phyloP scores from a whole-genome alignment of 2,888 invertebrate species.

The Dyspetes luteomarginatus region DNA sequence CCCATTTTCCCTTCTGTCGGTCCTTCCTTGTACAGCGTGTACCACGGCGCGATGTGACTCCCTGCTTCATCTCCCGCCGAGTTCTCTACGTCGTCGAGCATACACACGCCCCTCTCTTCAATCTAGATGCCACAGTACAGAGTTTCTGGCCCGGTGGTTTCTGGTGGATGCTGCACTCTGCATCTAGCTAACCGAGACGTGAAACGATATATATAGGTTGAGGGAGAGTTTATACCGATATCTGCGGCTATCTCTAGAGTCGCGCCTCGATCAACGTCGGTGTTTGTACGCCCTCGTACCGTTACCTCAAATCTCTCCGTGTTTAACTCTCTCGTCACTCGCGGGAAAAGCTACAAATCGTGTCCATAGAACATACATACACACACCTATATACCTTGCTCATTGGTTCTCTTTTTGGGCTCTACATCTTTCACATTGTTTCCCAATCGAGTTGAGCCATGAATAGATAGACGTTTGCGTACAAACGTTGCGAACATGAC shows the following conservation, averaged over 20 bases:
- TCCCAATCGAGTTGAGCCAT: conserved; percentile 1
- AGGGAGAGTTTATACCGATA: conserved; percentile 13
- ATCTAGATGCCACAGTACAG: too few species aligned
- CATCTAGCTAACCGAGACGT: not conserved
- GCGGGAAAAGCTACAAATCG: conserved; percentile 18
- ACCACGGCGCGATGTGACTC: not conserved
- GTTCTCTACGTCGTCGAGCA: conserved; percentile 17
- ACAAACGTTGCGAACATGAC: not conserved
- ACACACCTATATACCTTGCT: not conserved
- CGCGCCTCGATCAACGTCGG: conserved; percentile 50
- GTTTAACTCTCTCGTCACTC: not conserved
- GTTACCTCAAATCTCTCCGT: not conserved
- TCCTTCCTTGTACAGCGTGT: not conserved
- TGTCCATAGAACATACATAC: not conserved
- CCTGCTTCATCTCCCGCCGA: not conserved
- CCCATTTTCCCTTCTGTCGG: conserved; percentile 17
- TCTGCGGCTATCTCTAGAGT: conserved; percentile 10
- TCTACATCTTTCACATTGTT: conserved; percentile 26
- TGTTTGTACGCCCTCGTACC: conserved; percentile 39
- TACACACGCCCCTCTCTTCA: not conserved
- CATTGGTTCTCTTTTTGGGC: not conserved
- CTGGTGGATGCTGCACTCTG: not conserved
- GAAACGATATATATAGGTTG: not conserved
- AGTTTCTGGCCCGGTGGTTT: too few species aligned
- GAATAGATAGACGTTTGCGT: not conserved